These are phyloP conservation scores for Acanthosepion esculentum DNA, from an alignment of 2,888 invertebrate species.

Conservation along the genomic window DNA sequence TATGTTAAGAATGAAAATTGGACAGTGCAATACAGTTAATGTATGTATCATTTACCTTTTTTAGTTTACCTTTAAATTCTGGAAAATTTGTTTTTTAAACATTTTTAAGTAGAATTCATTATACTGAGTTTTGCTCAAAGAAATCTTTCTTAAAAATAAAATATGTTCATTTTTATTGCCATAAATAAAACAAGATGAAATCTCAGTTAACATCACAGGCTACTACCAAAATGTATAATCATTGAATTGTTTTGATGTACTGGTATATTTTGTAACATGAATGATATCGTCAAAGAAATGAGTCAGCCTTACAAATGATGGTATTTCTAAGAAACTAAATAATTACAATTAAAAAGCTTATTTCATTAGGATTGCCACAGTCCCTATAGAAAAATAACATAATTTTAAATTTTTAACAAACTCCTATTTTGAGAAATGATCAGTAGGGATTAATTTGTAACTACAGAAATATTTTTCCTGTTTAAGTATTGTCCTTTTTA, in stretches of 20 bases:
- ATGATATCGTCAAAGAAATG: too few species aligned
- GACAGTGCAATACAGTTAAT: not conserved
- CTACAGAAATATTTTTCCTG: not conserved
- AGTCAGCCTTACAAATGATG: too few species aligned
- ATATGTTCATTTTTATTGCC: too few species aligned
- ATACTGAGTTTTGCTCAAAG: not conserved
- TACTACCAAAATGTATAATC: too few species aligned
- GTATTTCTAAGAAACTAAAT: too few species aligned
- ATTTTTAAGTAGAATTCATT: not conserved
- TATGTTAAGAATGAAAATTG: not conserved
- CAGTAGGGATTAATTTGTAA: not conserved
- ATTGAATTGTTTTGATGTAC: too few species aligned
- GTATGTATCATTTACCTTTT: not conserved
- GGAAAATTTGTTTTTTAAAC: not conserved
- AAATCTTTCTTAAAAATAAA: not conserved
- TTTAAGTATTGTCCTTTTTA: not conserved
- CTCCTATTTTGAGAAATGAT: not conserved
- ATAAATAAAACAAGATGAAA: too few species aligned
- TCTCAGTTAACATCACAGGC: too few species aligned
- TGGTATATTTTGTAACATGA: too few species aligned
- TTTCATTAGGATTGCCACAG: not conserved
- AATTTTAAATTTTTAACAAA: not conserved
- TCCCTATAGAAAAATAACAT: not conserved
- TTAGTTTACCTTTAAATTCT: not conserved
- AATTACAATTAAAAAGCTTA: not conserved